Evolutionary conservation across 2,113 vertebrate species (phyloP), one percentile per base, ranked within the genome.

Genomic region (Peromyscus californicus): DNA sequence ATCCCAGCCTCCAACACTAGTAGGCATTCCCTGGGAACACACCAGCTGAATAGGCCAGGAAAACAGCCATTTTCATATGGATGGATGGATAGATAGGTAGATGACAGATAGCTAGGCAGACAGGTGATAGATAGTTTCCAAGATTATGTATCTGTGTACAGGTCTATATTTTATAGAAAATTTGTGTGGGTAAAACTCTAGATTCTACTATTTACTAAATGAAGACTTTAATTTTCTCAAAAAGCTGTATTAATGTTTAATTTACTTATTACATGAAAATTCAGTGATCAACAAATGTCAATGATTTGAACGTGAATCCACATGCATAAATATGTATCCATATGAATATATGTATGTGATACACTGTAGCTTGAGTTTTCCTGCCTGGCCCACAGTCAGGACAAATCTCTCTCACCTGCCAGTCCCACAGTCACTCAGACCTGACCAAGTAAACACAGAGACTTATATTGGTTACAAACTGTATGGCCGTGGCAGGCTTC

Each of bases 181-280:
- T 45, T 33, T 24, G 57, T 92, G 21, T 42, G 9, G 31, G 70
- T 85, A 69, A 90, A 90, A 42, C 3, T 69, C 80, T 59, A 92
- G 61, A 9, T 78, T 72, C 11, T 10, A 67, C n/a, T 22, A 26
- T 79, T 90, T 75, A 72, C n/a, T 67, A 75, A 31, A 48, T 63
- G 45, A 79, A 57, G 31, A 48, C 45, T 86, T 12, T 59, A 90
- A 90, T 76, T 94, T 88, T 65, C n/a, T 72, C 22, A 67, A 85
- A 92, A 33, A 31, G 12, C 13, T 36, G 7, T 26, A 24, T 3
- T 76, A 89, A 90, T 24, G n/a, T 22, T n/a, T 33, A 96, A 96
- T 70, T 95, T 11, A 22, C 10, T 90, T 94, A 92, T 31, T 78
- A 22, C 36, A 36, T 76, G 17, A 91, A 91, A 94, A 80, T 7